Evolutionary conservation across 2,113 vertebrate genomes (phyloP).

Genomic region (Boulengeromyrus knoepffleri): DNA sequence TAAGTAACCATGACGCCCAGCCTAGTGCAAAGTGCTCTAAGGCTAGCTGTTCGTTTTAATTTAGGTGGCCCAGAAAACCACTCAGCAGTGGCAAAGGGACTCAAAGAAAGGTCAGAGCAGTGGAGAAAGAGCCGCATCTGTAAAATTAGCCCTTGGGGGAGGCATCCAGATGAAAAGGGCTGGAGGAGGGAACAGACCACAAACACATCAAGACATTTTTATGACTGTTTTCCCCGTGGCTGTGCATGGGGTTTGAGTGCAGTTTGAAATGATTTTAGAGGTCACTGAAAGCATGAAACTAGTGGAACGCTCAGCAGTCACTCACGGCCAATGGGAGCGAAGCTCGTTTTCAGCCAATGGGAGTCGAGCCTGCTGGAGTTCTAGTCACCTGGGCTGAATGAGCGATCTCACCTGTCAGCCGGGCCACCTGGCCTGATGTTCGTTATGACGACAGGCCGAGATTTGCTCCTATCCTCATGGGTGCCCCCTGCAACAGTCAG

Average conservation of each 20-base stretch:
- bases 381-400: background rate
- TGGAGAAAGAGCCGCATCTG: background rate
- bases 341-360: background rate
- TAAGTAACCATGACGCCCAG: background rate
- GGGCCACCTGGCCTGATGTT: conserved; percentile 89
- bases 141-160: background rate
- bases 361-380: background rate
- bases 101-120: background rate
- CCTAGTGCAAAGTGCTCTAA: background rate
- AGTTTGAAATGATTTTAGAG: background rate
- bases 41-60: background rate
- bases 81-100: background rate
- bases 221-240: background rate
- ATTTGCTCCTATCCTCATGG: conserved; percentile 96
- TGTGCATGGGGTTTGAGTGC: background rate
- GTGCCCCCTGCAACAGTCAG: conserved; percentile 69
- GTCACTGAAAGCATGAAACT: background rate
- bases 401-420: conserved; percentile 79
- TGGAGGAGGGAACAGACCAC: background rate
- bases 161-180: background rate
- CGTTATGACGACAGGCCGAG: conserved; percentile 90
- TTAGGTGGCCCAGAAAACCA: conserved; percentile 2
- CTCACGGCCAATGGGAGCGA: background rate
- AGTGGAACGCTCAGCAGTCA: background rate
- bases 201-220: background rate